Base-by-base conservation (phyloP, 2,888 invertebrate genomes). In the Lasius fuliginosus region DNA sequence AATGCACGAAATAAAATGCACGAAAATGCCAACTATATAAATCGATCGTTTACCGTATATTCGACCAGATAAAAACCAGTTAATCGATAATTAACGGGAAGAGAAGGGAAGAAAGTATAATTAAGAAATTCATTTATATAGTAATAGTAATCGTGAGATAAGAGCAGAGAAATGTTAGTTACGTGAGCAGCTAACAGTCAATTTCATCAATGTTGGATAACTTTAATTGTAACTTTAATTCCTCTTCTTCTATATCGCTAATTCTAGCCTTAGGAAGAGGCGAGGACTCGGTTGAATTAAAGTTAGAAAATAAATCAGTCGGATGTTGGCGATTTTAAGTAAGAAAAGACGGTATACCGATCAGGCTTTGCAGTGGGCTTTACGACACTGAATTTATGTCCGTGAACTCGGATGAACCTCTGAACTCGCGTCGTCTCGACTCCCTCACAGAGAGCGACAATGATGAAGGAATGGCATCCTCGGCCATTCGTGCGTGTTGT, bases 381-480 rank as follows among this genome's bases (percentile, higher is more conserved):
- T 53, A 82, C 85, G 84, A 89, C 88, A 87, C 89, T 86, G 88
- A 91, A 92, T 92, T 92, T 92, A 90, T 90, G 90, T 89, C 86
- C 89, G 88, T 93, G 93, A 93, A 92, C 93, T 92, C 92, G 69
- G 83, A 53, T 92, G 93, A 93, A 93, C 93, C 92, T 86, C 90
- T 91, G 92, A 92, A 93, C 92, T 90, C 49, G 33, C 90, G 87
- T 85, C 89, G 91, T 90, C 86, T 90, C 90, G 85, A 85, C 85
- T 88, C 84, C 89, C 85, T 85, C 86, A 79, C 67, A 69, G 69
- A 82, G 71, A 85, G 60, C 79, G 90, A 92, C 91, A 92, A 91
- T 91, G 89, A 89, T 87, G 82, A 71, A 83, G 86, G 86, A 88
- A 90, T 90, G 86, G 88, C 90, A 87, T 85, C 75, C 88, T 85